Percentiles rank a stretch among this genome's conserved stretches.
phyloP scores from a whole-genome alignment of 2,113 vertebrate species.

The Melanerpes formicivorus region DNA sequence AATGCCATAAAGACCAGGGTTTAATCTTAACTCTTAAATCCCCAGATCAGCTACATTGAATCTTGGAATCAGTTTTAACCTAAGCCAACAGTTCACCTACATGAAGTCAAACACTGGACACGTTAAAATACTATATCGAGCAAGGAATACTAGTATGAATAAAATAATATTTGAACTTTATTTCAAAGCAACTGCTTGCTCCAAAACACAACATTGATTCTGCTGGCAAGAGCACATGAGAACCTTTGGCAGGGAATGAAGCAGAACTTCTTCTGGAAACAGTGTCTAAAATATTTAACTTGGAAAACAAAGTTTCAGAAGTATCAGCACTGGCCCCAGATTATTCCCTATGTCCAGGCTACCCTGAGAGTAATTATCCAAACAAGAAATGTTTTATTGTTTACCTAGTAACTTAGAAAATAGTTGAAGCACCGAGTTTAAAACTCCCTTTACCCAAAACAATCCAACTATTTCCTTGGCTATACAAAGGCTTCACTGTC shows the following conservation, averaged over 20 bases:
- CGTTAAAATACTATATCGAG: not conserved
- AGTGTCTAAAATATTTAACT: not conserved
- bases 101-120: not conserved
- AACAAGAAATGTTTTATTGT: not conserved
- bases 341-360: not conserved
- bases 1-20: not conserved
- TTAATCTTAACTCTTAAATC: not conserved
- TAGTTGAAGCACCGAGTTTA: not conserved
- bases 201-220: not conserved
- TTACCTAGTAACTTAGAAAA: not conserved
- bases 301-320: not conserved
- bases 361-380: not conserved
- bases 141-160: not conserved
- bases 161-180: not conserved
- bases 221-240: not conserved
- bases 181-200: not conserved
- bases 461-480: not conserved
- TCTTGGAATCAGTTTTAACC: not conserved
- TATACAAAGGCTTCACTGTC: not conserved
- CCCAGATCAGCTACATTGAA: not conserved
- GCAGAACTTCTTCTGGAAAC: not conserved
- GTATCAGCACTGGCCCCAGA: not conserved
- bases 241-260: not conserved
- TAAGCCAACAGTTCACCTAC: not conserved
- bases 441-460: not conserved